These are phyloP conservation scores for Paratrypauchen microcephalus DNA, from an alignment of 2,797 vertebrate genomes.

Conservation along the genomic window DNA sequence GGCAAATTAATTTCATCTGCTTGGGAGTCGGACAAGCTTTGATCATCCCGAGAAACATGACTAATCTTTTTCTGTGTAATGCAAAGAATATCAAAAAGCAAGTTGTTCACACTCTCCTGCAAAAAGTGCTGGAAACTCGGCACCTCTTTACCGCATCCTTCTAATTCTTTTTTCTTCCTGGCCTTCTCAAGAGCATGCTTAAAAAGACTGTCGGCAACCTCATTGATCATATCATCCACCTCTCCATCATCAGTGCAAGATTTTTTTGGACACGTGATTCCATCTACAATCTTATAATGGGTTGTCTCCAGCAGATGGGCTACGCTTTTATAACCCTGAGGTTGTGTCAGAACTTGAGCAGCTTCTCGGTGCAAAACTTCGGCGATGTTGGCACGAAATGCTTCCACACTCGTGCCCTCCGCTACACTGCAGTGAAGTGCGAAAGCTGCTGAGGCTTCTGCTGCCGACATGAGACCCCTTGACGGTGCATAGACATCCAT, in stretches of 20 bases:
- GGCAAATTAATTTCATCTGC: slow-evolving; percentile 55
- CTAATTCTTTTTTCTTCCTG: slow-evolving; percentile 77
- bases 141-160: slow-evolving; percentile 65
- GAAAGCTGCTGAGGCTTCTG: slow-evolving; percentile 80
- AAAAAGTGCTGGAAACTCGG: slow-evolving; percentile 76
- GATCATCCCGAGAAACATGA: slow-evolving; percentile 74
- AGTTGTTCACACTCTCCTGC: slow-evolving; percentile 81
- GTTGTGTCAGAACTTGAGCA: slow-evolving; percentile 81
- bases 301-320: slow-evolving; percentile 86
- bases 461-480: slow-evolving; percentile 78
- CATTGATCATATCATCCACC: slow-evolving; percentile 85
- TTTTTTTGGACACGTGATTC: slow-evolving; percentile 79
- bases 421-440: slow-evolving; percentile 80
- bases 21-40: slow-evolving; percentile 62
- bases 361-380: slow-evolving; percentile 87
- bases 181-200: slow-evolving; percentile 87
- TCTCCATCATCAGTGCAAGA: slow-evolving; percentile 73
- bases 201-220: slow-evolving; percentile 86
- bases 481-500: slow-evolving; percentile 72
- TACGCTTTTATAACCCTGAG: slow-evolving; percentile 79
- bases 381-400: slow-evolving; percentile 84
- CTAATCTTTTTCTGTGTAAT: slow-evolving; percentile 89
- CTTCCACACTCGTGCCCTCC: slow-evolving; percentile 80
- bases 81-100: slow-evolving; percentile 87
- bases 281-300: slow-evolving; percentile 84